These are phyloP conservation scores for Agonopterix arenella DNA, from an alignment of 2,888 invertebrate species.

Conservation along the genomic window DNA sequence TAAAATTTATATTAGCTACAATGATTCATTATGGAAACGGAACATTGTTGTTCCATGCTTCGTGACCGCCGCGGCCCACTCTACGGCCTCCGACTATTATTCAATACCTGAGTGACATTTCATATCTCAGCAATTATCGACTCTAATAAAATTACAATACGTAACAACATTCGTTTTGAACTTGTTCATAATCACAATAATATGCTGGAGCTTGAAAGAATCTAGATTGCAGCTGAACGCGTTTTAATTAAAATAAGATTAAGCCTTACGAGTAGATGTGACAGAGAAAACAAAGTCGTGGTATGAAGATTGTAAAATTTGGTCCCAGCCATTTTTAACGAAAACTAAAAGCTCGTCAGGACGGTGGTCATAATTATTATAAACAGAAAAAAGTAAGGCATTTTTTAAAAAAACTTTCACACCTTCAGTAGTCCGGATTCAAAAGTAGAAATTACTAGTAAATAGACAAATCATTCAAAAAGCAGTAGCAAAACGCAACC, in stretches of 20 bases:
- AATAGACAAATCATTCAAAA: no score
- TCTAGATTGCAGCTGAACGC: not conserved
- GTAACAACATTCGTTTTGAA: not conserved
- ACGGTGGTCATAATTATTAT: no score
- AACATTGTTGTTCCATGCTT: constrained; percentile 27
- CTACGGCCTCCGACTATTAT: constrained; percentile 1
- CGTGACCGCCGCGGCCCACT: constrained; percentile 36
- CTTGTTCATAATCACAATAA: not conserved
- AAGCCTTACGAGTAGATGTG: not conserved
- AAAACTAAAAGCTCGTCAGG: no score
- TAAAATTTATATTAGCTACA: constrained; percentile 22
- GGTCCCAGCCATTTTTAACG: no score
- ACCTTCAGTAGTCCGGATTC: no score
- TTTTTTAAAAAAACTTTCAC: no score
- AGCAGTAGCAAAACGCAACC: no score
- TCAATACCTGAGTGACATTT: constrained; percentile 10
- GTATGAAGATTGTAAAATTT: no score
- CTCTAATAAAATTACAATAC: not conserved
- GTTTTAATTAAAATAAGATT: no score
- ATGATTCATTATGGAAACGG: constrained; percentile 61
- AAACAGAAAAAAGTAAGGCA: no score
- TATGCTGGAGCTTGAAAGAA: not conserved
- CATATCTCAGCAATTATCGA: constrained; percentile 6
- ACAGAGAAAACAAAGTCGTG: not conserved
- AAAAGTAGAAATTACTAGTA: no score